phyloP scores from a whole-genome alignment of 2,797 vertebrate species.

The Fratercula arctica region DNA sequence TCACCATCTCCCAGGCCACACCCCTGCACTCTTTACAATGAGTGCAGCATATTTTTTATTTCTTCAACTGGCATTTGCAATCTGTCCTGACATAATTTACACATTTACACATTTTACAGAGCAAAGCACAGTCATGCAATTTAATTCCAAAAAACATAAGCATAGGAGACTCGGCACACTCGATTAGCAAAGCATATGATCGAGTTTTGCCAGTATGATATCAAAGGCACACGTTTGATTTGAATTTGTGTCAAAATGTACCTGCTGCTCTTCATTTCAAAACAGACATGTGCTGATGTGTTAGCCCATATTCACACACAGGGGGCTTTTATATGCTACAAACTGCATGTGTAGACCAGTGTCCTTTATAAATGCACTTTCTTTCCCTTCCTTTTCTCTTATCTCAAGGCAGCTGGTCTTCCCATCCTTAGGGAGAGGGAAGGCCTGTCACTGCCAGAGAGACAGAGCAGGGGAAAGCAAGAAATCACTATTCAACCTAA shows the following conservation, averaged over 20 bases:
- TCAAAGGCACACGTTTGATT: conserved; percentile 59
- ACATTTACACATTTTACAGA: conserved; percentile 83
- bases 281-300: conserved; percentile 70
- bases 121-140: conserved; percentile 78
- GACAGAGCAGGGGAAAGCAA: neutral
- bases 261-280: conserved; percentile 58
- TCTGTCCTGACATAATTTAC: conserved; percentile 84
- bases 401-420: conserved; percentile 52
- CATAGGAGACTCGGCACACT: conserved; percentile 73
- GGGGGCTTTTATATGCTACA: conserved; percentile 63
- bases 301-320: conserved; percentile 70
- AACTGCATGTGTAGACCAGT: conserved; percentile 65
- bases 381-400: conserved; percentile 43
- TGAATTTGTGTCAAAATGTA: conserved; percentile 61
- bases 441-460: neutral
- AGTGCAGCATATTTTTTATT: conserved; percentile 79
- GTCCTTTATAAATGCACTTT: conserved; percentile 69
- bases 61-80: conserved; percentile 79
- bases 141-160: conserved; percentile 83
- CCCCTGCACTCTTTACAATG: conserved; percentile 68
- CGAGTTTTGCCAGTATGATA: conserved; percentile 64
- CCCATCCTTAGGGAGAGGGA: conserved; percentile 35
- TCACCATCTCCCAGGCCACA: conserved; percentile 68
- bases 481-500: conserved; percentile 47
- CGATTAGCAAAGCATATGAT: conserved; percentile 72